These are phyloP conservation scores for Pseudochaenichthys georgianus DNA, from an alignment of 2,797 vertebrate genomes.

Conservation along the genomic window DNA sequence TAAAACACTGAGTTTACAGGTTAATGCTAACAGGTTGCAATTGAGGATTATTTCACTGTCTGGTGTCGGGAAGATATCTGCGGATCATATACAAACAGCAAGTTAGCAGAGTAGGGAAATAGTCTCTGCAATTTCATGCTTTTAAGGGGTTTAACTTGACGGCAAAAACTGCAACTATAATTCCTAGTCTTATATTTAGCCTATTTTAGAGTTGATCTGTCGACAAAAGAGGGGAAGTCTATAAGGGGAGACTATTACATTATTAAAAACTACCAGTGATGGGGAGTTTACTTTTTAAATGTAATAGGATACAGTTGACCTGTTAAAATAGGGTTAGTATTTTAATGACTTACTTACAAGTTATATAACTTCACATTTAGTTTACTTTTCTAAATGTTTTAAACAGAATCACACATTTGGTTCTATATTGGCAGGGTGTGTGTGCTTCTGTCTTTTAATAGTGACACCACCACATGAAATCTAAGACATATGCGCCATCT, in stretches of 20 bases:
- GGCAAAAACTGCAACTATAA: neutral
- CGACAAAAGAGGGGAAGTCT: neutral
- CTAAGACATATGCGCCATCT: constrained; percentile 48
- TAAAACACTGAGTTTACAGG: neutral
- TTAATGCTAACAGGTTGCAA: constrained; percentile 1
- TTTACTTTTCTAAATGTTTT: too few relatives aligned
- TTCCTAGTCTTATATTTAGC: neutral
- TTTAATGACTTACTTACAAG: too few relatives aligned
- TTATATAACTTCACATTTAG: too few relatives aligned
- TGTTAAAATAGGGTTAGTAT: too few relatives aligned
- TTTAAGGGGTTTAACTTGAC: neutral
- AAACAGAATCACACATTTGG: too few relatives aligned
- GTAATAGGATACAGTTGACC: too few relatives aligned
- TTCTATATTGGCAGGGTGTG: neutral
- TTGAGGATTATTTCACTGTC: constrained; percentile 14
- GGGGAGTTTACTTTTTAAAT: too few relatives aligned
- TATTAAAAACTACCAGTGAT: neutral
- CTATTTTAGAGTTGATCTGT: neutral
- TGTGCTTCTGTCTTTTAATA: neutral
- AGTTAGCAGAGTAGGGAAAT: constrained; percentile 24
- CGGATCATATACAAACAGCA: constrained; percentile 20
- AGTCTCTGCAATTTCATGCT: constrained; percentile 16
- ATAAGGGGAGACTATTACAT: neutral
- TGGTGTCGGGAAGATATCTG: constrained; percentile 28
- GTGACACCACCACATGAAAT: neutral